Evolutionary conservation across 2,113 vertebrate genomes (phyloP), one percentile per base, ranked within the genome.

Genomic region (Calidris pugnax): DNA sequence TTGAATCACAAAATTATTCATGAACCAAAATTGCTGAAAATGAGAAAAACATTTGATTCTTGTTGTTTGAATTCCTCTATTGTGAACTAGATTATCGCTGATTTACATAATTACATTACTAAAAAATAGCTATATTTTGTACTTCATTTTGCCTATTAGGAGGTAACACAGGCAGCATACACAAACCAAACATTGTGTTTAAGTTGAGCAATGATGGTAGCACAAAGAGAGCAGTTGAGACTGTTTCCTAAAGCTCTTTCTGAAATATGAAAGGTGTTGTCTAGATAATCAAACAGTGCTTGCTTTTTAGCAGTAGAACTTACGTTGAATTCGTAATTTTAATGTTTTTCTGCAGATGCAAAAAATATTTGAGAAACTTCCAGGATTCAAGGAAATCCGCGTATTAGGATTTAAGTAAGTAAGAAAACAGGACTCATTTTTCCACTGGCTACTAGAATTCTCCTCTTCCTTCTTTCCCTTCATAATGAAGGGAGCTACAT

Each of bases 341-440:
- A 87, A 88, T 95, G 63, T 51, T 94, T 97, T 92, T 95, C 78
- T 94, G 8, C 96, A 99, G 99, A 99, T 99, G 98, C 98, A 98
- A 97, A 98, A 98, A 22, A 97, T 98, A 90, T 98, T 99, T 95
- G 98, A 99, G 94, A 98, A 98, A 95, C 97, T 99, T 80, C 98
- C 99, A 59, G 99, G 99, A 94, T 99, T 99, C 94, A 98, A 99
- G 97, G 98, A 98, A 94, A 98, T 99, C 73, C 97, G 90, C 0
- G 98, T 99, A 32, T 87, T 98, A 89, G 97, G 98, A 92, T 99
- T 99, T 98, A 98, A 98, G 99, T 99, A 94, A 98, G 99, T 99
- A 96, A 85, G 66, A 92, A 85, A 90, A 81, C 9, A 3, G 4
- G 51, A 37, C 7, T 96, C 7, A 37, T 55, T 63, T 59, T 79